These are phyloP conservation scores for Actenoides lindsayi DNA, from an alignment of 2,113 vertebrate species.

Conservation along the genomic window DNA sequence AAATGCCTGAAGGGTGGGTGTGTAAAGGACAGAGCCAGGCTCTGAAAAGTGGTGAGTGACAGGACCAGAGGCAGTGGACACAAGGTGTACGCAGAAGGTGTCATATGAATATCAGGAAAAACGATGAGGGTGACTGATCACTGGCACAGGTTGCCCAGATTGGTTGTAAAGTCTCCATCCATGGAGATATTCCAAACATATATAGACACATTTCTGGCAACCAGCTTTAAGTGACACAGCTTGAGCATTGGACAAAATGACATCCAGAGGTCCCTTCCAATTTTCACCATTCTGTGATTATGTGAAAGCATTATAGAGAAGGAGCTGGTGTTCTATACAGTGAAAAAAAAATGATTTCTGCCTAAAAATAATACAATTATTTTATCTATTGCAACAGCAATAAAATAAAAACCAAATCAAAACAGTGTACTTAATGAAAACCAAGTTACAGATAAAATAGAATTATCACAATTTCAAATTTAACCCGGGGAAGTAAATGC, in stretches of 20 bases:
- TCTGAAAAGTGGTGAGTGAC: not conserved
- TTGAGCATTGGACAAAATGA: not conserved
- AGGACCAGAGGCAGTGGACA: not conserved
- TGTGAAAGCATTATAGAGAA: not conserved
- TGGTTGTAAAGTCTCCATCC: not conserved
- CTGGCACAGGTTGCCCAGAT: not conserved
- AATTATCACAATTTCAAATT: not conserved
- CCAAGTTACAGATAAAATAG: not conserved
- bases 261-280: not conserved
- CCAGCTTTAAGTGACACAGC: accelerated
- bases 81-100: not conserved
- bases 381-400: not conserved
- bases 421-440: not conserved
- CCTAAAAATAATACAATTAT: not conserved
- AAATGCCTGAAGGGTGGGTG: not conserved
- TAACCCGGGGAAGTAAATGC: not conserved
- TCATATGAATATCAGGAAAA: not conserved
- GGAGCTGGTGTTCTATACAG: not conserved
- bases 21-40: not conserved
- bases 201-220: not conserved
- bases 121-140: not conserved
- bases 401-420: not conserved
- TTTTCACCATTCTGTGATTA: not conserved
- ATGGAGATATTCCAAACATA: not conserved
- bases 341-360: not conserved